These are phyloP conservation scores for Huso huso DNA, from an alignment of 2,797 vertebrate species.

Conservation along the genomic window DNA sequence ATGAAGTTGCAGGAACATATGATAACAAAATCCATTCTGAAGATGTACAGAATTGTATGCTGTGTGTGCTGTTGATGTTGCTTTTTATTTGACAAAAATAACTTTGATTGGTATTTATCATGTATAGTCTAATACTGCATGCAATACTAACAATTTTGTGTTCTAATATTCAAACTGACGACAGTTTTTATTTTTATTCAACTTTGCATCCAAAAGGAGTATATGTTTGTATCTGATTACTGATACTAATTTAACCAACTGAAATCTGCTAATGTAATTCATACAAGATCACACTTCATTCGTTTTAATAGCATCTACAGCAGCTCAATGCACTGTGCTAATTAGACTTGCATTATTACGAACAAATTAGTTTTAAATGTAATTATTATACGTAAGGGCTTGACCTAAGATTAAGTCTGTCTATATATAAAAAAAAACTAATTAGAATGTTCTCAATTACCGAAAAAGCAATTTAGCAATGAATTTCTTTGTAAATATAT, in stretches of 20 bases:
- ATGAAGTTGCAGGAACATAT: conserved; percentile 76
- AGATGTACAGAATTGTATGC: conserved; percentile 85
- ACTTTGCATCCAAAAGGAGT: conserved; percentile 56
- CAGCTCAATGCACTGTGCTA: conserved; percentile 48
- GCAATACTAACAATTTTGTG: conserved; percentile 64
- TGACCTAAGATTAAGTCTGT: conserved; percentile 44
- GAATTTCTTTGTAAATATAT: conserved; percentile 51
- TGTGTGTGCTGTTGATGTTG: conserved; percentile 91
- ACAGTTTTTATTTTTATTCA: conserved; percentile 37
- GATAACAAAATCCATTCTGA: conserved; percentile 77
- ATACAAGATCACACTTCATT: conserved; percentile 49
- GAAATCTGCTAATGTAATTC: conserved; percentile 46
- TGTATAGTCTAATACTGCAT: conserved; percentile 73
- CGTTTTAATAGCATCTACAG: conserved; percentile 34
- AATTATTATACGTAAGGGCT: conserved; percentile 51
- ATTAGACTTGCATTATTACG: conserved; percentile 37
- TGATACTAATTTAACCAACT: conserved; percentile 37
- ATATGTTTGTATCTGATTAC: conserved; percentile 46
- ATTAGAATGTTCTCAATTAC: conserved; percentile 58
- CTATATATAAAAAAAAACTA: conserved; percentile 61
- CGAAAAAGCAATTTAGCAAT: conserved; percentile 44
- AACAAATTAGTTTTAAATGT: conserved; percentile 36
- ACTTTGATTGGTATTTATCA: conserved; percentile 57
- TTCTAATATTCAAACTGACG: conserved; percentile 61
- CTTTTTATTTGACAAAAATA: conserved; percentile 58